Evolutionary conservation across 2,888 invertebrate genomes (phyloP).

Genomic region (Standfussiana lucernea): DNA sequence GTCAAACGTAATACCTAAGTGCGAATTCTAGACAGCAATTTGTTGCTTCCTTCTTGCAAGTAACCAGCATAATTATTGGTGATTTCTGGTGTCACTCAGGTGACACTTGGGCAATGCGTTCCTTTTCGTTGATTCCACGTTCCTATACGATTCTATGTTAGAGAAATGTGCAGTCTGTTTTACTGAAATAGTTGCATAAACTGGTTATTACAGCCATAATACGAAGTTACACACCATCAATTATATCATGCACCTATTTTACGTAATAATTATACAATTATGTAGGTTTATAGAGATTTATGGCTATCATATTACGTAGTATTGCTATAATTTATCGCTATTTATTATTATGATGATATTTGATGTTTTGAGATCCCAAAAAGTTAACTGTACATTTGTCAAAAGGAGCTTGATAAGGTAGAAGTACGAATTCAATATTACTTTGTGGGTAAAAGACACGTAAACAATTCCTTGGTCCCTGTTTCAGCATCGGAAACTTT

Average conservation of each 20-base stretch:
- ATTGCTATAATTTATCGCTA: background rate
- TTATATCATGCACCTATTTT: constrained; percentile 17
- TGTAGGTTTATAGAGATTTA: background rate
- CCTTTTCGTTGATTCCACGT: constrained; percentile 33
- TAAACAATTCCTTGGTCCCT: background rate
- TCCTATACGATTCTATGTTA: background rate
- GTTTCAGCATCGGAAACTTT: background rate
- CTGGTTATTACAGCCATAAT: background rate
- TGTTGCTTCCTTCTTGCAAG: constrained; percentile 5
- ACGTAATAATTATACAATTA: constrained; percentile 25
- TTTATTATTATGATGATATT: background rate
- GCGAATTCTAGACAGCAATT: background rate
- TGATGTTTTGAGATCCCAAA: background rate
- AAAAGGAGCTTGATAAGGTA: background rate
- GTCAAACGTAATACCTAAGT: background rate
- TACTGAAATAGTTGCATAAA: constrained; percentile 31
- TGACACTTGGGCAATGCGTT: constrained; percentile 28
- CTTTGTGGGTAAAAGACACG: background rate
- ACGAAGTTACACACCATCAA: constrained; percentile 14
- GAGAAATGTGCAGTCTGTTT: constrained; percentile 10
- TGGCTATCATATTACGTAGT: background rate
- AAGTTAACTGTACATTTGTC: background rate
- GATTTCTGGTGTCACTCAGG: constrained; percentile 10
- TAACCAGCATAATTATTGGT: background rate
- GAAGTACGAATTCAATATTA: background rate